These are phyloP conservation scores for Drosophila ironensis DNA, from an alignment of 1,140 invertebrate genomes.

Conservation along the genomic window DNA sequence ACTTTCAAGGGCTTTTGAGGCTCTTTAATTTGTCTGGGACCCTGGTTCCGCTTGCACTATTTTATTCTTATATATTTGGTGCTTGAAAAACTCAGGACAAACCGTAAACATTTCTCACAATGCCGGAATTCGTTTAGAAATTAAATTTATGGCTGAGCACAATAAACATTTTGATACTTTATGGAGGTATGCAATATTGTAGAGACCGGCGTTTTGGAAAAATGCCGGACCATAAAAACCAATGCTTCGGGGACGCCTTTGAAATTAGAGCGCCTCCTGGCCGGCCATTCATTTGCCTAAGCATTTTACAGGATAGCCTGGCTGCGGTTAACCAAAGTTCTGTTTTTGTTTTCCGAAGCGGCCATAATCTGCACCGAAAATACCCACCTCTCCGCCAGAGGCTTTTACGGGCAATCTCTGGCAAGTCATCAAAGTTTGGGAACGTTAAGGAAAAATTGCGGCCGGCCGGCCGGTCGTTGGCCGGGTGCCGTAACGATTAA, in stretches of 20 bases:
- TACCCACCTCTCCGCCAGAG: slow-evolving; percentile 3
- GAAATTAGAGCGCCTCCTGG: background rate
- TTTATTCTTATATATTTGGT: too few species aligned
- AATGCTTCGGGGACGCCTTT: background rate
- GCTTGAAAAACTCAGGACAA: too few species aligned
- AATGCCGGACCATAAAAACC: background rate
- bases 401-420: slow-evolving; percentile 45
- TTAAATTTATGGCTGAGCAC: too few species aligned
- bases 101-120: too few species aligned
- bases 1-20: too few species aligned
- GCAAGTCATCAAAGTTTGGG: slow-evolving; percentile 48
- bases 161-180: too few species aligned
- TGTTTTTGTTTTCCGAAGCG: slow-evolving; percentile 5
- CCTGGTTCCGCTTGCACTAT: too few species aligned
- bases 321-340: slow-evolving; percentile 7
- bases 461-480: background rate
- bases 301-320: slow-evolving; percentile 5
- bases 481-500: slow-evolving; percentile 42
- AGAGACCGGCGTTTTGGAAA: background rate
- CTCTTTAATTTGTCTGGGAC: too few species aligned
- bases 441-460: slow-evolving; percentile 18
- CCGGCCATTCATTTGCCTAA: background rate
- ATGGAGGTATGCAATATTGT: too few species aligned
- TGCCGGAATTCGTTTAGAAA: too few species aligned
- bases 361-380: slow-evolving; percentile 8